Base-by-base conservation (phyloP, 1,140 invertebrate species). In the Metaphire vulgaris region DNA sequence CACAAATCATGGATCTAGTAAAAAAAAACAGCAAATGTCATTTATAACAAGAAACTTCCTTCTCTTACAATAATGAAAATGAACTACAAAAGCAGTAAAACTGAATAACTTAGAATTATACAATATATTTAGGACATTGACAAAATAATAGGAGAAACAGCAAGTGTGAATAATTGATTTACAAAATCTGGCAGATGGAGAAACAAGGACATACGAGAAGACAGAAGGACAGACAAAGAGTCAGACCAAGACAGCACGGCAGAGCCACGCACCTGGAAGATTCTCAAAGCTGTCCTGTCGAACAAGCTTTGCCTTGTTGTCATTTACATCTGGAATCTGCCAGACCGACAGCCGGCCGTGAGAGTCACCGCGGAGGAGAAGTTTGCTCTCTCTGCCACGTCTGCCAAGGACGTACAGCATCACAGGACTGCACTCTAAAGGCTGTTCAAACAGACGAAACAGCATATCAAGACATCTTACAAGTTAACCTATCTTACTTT, bases 351-450 rank as follows among this genome's bases (percentile, higher is more conserved):
- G 90, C 29, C 92, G 90, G 1, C 95, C 95, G 81, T 94, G 92
- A 0, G 93, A 94, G 86, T 98, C 95, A 0, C 95, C 95, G 14
- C 95, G 88, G 6, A 97, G 81, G 26, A 97, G 82, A 80, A 94
- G 89, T 69, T 92, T 90, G 15, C 74, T 77, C 41, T 80, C 80
- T 34, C 80, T 80, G 31, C 76, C 77, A 34, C 89, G 88, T 41
- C 89, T 89, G 0, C 89, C 90, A 64, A 90, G 89, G 33, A 92
- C 88, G 79, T 92, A 88, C 69, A 91, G 89, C 91, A 96, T 94
- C 0, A 93, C 92, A 76, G 94, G 96, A 56, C 92, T 93, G 86
- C 93, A 96, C 0, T 92, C 93, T n/a, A 96, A 87, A 14, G 91
- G 89, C 93, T 94, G 85, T 31, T 87, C 85, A 33, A 79, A 56